Conservation (phyloP, 2,797 vertebrate species). For the Dryobates pubescens region DNA sequence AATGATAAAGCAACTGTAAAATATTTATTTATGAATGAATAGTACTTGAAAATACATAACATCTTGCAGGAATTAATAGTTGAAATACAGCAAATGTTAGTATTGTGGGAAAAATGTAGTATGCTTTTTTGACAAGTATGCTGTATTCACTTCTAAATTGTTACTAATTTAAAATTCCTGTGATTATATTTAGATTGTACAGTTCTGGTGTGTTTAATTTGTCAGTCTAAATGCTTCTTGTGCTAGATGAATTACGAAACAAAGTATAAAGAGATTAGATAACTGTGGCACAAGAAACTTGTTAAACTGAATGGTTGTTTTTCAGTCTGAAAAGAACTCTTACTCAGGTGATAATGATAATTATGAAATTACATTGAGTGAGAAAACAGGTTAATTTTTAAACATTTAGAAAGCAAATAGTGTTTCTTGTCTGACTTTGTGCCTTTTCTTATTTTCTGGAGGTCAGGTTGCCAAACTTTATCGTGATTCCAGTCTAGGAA, state of each 20-base stretch:
- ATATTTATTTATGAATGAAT: neutral
- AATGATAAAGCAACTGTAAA: neutral
- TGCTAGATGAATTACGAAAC: neutral
- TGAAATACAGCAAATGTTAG: neutral
- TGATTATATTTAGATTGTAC: neutral
- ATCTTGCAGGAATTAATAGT: neutral
- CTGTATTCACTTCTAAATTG: neutral
- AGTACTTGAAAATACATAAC: neutral
- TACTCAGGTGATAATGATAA: neutral
- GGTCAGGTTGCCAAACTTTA: slow-evolving; percentile 99
- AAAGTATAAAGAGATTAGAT: neutral
- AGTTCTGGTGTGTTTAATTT: neutral
- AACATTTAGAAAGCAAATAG: neutral
- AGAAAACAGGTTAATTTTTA: neutral
- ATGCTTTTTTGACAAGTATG: neutral
- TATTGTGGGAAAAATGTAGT: neutral
- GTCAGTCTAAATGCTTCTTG: neutral
- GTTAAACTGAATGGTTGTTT: neutral
- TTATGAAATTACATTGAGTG: neutral
- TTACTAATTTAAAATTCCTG: neutral
- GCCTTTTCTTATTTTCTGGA: slow-evolving; percentile 99
- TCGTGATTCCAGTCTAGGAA: slow-evolving; percentile 99
- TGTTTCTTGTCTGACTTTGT: slow-evolving; percentile 97
- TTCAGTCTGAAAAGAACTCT: neutral
- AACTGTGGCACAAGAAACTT: neutral